Evolutionary conservation across 2,797 vertebrate genomes (phyloP).

Genomic region (Distichodus sexfasciatus): DNA sequence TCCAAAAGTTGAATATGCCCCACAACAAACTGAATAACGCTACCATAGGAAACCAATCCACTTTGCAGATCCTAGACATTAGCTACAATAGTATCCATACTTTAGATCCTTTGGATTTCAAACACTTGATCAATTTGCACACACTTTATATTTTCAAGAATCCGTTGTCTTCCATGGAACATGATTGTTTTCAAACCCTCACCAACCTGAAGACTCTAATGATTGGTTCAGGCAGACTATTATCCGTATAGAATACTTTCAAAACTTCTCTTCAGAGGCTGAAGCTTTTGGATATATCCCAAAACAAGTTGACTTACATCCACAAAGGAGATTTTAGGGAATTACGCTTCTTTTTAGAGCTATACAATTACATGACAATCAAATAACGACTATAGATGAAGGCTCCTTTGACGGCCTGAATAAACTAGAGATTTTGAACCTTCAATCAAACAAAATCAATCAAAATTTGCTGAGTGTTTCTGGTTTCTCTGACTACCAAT

Average conservation of each 20-base stretch:
- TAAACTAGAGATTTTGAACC: constrained; percentile 45
- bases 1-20: constrained; percentile 53
- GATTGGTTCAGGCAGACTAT: constrained; percentile 56
- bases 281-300: constrained; percentile 44
- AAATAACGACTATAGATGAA: constrained; percentile 31
- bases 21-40: constrained; percentile 48
- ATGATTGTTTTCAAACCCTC: constrained; percentile 59
- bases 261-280: constrained; percentile 53
- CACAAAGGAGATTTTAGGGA: constrained; percentile 34
- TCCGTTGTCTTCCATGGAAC: constrained; percentile 43
- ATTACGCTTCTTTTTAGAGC: constrained; percentile 50
- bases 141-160: constrained; percentile 59
- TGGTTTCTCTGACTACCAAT: constrained; percentile 54
- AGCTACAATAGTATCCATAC: constrained; percentile 59
- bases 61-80: constrained; percentile 62
- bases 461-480: fast-evolving
- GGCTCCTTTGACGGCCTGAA: constrained; percentile 55
- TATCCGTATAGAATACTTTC: constrained; percentile 50
- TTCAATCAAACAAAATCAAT: constrained; percentile 55
- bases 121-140: constrained; percentile 54
- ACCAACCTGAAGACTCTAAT: constrained; percentile 48
- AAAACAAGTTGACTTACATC: constrained; percentile 55
- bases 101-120: constrained; percentile 56
- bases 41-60: constrained; percentile 48
- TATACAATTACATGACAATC: constrained; percentile 59